A percentile compares a stretch with the other conserved stretches of the same genome.
These are phyloP conservation scores for Pardosa pseudoannulata DNA, from an alignment of 2,888 invertebrate genomes.

Conservation along the genomic window DNA sequence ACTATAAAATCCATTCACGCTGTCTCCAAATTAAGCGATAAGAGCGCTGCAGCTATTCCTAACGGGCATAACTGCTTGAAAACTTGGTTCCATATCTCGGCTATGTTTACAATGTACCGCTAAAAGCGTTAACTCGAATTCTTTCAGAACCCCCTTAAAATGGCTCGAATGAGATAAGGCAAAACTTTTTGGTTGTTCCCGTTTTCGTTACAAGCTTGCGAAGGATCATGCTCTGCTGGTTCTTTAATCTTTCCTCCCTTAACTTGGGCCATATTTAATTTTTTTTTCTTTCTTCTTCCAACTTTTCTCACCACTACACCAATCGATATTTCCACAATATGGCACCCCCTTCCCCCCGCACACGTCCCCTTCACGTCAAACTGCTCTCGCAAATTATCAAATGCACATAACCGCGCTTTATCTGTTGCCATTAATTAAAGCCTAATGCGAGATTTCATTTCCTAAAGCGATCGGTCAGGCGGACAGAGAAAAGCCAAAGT, in stretches of 20 bases:
- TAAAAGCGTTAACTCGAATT: not conserved
- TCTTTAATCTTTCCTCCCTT: not conserved
- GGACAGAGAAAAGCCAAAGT: constrained; percentile 63
- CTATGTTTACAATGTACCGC: not conserved
- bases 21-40: no score
- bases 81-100: no score
- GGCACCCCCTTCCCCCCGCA: not conserved
- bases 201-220: not conserved
- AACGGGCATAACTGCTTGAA: no score
- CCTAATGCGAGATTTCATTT: constrained; percentile 72
- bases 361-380: not conserved
- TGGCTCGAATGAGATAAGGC: not conserved
- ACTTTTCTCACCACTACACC: constrained; percentile 14
- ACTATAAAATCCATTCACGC: no score
- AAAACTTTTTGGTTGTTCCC: not conserved
- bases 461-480: constrained; percentile 72
- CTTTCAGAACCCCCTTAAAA: not conserved
- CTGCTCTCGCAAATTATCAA: constrained; percentile 52
- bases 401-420: constrained; percentile 58
- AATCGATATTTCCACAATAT: constrained; percentile 47
- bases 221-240: not conserved
- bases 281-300: constrained; percentile 2
- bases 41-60: no score
- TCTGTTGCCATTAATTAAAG: constrained; percentile 72
- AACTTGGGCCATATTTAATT: not conserved